Conservation (phyloP, 2,888 invertebrate genomes). For the Tenthredo mesomela region DNA sequence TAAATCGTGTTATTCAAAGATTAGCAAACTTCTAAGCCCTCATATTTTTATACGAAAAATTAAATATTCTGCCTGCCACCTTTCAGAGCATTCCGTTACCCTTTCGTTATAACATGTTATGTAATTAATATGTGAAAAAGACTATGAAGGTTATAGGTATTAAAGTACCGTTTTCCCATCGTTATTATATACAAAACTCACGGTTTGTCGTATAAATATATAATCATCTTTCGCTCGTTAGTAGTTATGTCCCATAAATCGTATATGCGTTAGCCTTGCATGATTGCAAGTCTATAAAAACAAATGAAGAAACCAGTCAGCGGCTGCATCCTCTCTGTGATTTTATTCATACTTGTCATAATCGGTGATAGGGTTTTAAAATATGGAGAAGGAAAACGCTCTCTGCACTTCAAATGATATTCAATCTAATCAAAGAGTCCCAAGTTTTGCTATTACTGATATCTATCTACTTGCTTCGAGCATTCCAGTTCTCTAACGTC, state of each 20-base stretch:
- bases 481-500: background rate
- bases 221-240: constrained; percentile 15
- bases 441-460: background rate
- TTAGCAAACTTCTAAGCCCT: background rate
- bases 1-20: background rate
- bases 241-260: constrained; percentile 27
- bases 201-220: background rate
- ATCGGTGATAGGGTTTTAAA: background rate
- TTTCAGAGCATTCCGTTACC: background rate
- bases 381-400: background rate
- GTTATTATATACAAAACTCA: background rate
- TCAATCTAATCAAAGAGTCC: background rate
- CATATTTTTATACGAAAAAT: background rate
- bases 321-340: background rate
- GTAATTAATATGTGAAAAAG: background rate
- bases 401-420: background rate
- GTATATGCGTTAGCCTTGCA: background rate
- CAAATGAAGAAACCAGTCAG: background rate
- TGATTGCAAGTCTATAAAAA: constrained; percentile 22
- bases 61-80: background rate
- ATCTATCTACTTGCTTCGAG: background rate
- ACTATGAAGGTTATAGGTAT: background rate
- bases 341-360: background rate
- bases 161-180: background rate
- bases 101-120: background rate